Conservation (phyloP, 2,888 invertebrate species). For the Dastarcus helophoroides region DNA sequence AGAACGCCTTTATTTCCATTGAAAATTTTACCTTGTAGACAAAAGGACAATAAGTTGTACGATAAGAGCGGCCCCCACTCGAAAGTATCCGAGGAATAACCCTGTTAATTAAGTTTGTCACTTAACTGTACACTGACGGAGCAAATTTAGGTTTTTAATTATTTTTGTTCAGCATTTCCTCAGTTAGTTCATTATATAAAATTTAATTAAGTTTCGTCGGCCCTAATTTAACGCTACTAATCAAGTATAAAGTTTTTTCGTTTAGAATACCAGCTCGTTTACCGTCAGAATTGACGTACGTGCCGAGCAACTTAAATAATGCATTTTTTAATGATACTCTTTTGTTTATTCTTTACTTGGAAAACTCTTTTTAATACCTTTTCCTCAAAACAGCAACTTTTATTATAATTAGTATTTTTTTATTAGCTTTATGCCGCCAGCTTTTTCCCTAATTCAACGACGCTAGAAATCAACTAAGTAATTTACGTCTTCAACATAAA, state of each 20-base stretch:
- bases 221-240: conserved; percentile 42
- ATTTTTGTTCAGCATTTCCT: conserved; percentile 42
- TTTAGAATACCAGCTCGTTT: conserved; percentile 33
- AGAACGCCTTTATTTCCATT: too few relatives aligned
- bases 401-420: too few relatives aligned
- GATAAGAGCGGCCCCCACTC: conserved; percentile 31
- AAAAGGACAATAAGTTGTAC: conserved; percentile 29
- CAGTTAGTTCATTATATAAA: conserved; percentile 43
- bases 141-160: conserved; percentile 42
- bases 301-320: conserved; percentile 34
- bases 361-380: too few relatives aligned
- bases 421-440: too few relatives aligned
- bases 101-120: conserved; percentile 42
- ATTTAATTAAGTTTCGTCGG: conserved; percentile 41
- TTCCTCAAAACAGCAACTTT: too few relatives aligned
- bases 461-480: too few relatives aligned
- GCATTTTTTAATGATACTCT: conserved; percentile 32
- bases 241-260: conserved; percentile 41
- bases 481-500: too few relatives aligned
- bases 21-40: too few relatives aligned
- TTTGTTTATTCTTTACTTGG: conserved; percentile 16
- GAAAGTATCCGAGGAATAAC: conserved; percentile 35
- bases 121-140: conserved; percentile 36
- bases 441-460: too few relatives aligned
- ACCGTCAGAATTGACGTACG: conserved; percentile 36